Conservation (phyloP, 1,140 invertebrate genomes). For the Stegodyphus mimosarum region DNA sequence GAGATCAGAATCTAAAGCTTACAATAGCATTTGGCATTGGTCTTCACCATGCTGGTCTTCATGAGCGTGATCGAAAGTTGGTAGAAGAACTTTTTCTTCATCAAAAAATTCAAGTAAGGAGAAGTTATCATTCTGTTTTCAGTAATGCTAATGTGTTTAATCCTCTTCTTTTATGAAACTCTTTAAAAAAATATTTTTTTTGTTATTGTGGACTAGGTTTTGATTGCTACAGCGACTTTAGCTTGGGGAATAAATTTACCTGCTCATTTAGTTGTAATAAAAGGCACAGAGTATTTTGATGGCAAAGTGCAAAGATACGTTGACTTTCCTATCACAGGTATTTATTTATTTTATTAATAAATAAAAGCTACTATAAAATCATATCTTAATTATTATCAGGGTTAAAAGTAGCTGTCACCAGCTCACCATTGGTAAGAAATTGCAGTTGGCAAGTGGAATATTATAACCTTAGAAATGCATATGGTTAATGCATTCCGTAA, state of each 20-base stretch:
- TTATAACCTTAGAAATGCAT: too few species aligned
- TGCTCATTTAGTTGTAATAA: constrained; percentile 86
- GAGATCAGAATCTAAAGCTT: constrained; percentile 92
- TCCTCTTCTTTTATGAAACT: neutral
- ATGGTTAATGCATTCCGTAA: too few species aligned
- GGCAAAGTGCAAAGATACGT: constrained; percentile 96
- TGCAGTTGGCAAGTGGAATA: neutral
- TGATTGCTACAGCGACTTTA: constrained; percentile 96
- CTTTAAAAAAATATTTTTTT: neutral
- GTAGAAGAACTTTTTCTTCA: constrained; percentile 97
- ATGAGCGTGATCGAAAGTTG: constrained; percentile 88
- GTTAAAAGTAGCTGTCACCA: too few species aligned
- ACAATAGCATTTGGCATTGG: constrained; percentile 97
- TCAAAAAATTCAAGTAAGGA: constrained; percentile 90
- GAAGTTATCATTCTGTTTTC: too few species aligned
- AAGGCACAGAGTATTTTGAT: constrained; percentile 97
- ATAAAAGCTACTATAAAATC: neutral
- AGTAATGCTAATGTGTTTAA: neutral
- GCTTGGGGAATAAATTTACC: constrained; percentile 99
- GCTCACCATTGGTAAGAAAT: too few species aligned
- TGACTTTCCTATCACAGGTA: constrained; percentile 99
- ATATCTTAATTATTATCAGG: neutral
- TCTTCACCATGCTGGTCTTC: constrained; percentile 96
- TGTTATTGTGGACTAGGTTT: constrained; percentile 73
- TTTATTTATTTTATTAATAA: neutral